phyloP scores from a whole-genome alignment of 2,113 vertebrate species.

The Corythornis vintsioides region DNA sequence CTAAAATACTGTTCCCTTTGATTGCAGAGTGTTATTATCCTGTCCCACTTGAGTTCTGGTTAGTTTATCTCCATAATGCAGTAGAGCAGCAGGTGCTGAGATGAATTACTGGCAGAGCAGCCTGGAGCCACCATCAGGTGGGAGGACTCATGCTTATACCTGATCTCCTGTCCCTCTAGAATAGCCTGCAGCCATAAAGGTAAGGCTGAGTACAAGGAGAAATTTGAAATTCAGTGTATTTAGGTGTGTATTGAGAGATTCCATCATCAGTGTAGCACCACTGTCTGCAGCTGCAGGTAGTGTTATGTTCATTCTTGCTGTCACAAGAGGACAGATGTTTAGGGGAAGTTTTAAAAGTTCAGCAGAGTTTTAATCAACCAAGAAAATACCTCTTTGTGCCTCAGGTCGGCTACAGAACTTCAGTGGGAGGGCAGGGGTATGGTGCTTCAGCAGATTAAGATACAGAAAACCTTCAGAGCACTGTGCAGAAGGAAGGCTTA shows the following conservation, averaged over 20 bases:
- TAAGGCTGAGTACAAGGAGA: background rate
- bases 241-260: background rate
- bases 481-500: background rate
- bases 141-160: background rate
- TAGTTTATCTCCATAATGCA: rapidly evolving
- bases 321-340: background rate
- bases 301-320: background rate
- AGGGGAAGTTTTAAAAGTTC: background rate
- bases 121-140: background rate
- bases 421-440: background rate
- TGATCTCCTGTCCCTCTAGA: background rate
- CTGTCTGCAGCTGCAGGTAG: rapidly evolving
- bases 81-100: rapidly evolving
- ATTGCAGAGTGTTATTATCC: background rate
- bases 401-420: rapidly evolving
- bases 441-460: background rate
- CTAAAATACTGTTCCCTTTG: background rate
- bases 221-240: rapidly evolving
- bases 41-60: background rate
- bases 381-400: rapidly evolving
- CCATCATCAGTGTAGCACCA: rapidly evolving
- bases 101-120: background rate
- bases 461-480: background rate
- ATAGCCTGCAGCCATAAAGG: rapidly evolving
- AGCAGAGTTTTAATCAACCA: background rate